A percentile compares a stretch with the other conserved stretches of the same genome.
Evolutionary conservation across 2,113 vertebrate species (phyloP).

Genomic region (Pontoporia blainvillei): DNA sequence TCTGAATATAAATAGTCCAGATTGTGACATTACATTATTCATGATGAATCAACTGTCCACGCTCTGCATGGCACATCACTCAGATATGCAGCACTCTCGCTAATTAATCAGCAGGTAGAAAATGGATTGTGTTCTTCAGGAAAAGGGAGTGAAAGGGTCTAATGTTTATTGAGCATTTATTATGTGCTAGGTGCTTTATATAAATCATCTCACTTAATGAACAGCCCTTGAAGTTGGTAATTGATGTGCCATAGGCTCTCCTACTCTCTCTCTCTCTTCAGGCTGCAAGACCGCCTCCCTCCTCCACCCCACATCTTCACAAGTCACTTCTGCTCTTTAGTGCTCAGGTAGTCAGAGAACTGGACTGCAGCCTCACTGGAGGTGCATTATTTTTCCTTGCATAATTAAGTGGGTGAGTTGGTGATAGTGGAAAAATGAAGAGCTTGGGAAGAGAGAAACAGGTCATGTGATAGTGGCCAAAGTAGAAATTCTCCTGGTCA

Average conservation of each 20-base stretch:
- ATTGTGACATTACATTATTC: slow-evolving; percentile 72
- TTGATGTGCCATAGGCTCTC: neutral
- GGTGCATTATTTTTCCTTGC: neutral
- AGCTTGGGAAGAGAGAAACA: neutral
- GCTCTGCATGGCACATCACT: slow-evolving; percentile 54
- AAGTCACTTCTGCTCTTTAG: neutral
- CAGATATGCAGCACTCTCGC: slow-evolving; percentile 36
- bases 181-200: slow-evolving; percentile 34
- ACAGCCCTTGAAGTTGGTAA: neutral
- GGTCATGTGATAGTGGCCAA: neutral
- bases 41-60: slow-evolving; percentile 71
- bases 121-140: slow-evolving; percentile 30
- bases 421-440: neutral
- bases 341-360: neutral
- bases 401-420: neutral
- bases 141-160: neutral
- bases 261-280: neutral
- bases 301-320: neutral
- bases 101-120: slow-evolving; percentile 72
- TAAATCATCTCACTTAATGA: slow-evolving; percentile 39
- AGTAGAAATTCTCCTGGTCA: neutral
- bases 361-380: accelerated
- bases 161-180: slow-evolving; percentile 69
- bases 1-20: slow-evolving; percentile 76
- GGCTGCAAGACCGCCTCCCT: neutral